Conservation (phyloP, 2,888 invertebrate genomes). For the Aricia artaxerxes region DNA sequence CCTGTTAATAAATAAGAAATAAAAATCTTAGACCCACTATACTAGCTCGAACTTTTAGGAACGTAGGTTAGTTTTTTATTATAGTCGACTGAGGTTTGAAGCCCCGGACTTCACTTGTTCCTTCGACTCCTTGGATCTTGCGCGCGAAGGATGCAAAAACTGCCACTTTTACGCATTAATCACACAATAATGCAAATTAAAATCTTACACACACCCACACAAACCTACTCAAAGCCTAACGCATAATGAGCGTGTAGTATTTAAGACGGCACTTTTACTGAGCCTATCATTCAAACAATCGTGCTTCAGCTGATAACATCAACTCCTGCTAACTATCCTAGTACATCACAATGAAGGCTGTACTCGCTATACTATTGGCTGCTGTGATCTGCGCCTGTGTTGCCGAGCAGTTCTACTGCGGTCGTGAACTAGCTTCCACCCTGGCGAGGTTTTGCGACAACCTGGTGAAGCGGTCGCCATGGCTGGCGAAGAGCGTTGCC, state of each 20-base stretch:
- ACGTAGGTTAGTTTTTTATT: too few species aligned
- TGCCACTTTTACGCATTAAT: too few species aligned
- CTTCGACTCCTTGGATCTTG: too few species aligned
- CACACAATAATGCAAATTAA: neutral
- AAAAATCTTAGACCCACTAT: too few species aligned
- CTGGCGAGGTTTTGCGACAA: slow-evolving; percentile 37
- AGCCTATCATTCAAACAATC: neutral
- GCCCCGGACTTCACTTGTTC: too few species aligned
- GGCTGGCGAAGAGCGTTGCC: slow-evolving; percentile 35
- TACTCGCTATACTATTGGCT: neutral
- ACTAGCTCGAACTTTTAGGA: too few species aligned
- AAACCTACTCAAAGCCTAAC: neutral
- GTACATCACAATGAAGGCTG: neutral
- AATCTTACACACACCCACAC: neutral
- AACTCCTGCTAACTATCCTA: neutral
- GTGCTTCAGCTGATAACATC: neutral
- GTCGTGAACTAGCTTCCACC: slow-evolving; percentile 40
- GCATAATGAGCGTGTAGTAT: neutral
- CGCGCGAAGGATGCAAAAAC: too few species aligned
- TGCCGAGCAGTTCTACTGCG: slow-evolving; percentile 39
- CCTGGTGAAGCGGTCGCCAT: slow-evolving; percentile 40
- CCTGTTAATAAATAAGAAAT: too few species aligned
- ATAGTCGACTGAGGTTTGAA: too few species aligned
- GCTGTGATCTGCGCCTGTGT: neutral
- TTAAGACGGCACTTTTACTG: neutral